phyloP scores from a whole-genome alignment of 2,797 vertebrate genomes.

The Myripristis murdjan region DNA sequence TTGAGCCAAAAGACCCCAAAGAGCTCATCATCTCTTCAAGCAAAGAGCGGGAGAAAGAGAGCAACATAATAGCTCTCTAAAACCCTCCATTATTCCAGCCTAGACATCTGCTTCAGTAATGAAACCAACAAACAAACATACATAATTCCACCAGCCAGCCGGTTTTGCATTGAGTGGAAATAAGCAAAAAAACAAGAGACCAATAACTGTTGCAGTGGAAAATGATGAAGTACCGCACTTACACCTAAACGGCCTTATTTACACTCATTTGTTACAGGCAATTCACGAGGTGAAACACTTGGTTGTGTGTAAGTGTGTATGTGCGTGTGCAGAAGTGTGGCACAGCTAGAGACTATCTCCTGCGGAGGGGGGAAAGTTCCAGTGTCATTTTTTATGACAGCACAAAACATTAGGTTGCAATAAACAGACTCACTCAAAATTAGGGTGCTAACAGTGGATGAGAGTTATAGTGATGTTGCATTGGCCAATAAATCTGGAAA shows the following conservation, averaged over 20 bases:
- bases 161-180: constrained; percentile 56
- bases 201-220: constrained; percentile 72
- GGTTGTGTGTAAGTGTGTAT: constrained; percentile 17
- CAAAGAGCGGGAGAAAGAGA: constrained; percentile 7
- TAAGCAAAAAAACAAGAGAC: constrained; percentile 29
- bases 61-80: constrained; percentile 59
- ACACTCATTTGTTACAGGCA: constrained; percentile 67
- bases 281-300: constrained; percentile 55
- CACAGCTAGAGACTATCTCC: constrained; percentile 24
- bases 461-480: constrained; percentile 40
- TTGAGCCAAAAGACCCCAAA: constrained; percentile 42
- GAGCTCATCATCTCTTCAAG: constrained; percentile 55
- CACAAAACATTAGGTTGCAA: constrained; percentile 57
- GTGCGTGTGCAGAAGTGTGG: constrained; percentile 1
- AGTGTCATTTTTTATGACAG: constrained; percentile 53
- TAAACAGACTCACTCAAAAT: constrained; percentile 49
- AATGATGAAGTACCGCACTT: constrained; percentile 76
- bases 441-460: constrained; percentile 28
- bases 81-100: constrained; percentile 66
- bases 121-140: constrained; percentile 78
- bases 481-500: constrained; percentile 16
- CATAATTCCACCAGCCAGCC: constrained; percentile 74
- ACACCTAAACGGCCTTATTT: constrained; percentile 73
- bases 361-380: constrained; percentile 41
- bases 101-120: constrained; percentile 75